Evolutionary conservation across 2,888 invertebrate species (phyloP), one percentile per base, ranked within the genome.

Genomic region (Halictus ligatus): DNA sequence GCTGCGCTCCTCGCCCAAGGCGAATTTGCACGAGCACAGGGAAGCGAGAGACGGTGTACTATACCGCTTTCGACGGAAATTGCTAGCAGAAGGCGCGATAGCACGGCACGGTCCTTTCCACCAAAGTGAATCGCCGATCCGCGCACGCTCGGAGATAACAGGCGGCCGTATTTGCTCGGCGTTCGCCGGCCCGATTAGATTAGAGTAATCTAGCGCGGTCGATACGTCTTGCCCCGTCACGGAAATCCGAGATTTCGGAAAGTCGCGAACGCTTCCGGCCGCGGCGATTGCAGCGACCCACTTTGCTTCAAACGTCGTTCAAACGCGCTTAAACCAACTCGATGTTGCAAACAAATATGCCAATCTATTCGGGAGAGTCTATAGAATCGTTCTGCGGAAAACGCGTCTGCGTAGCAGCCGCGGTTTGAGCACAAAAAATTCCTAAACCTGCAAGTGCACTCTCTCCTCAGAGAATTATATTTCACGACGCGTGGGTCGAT

Each of bases 161-260:
- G 35, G 35, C 29, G 48, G 15, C 25, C 60, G 40, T 76, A 54
- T 79, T 79, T 83, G 83, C 64, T 21, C 75, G 72, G 18, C 54
- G 46, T 54, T 80, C 76, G 83, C 29, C 2, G 15, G 21, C 25
- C 12, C 48, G 83, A 85, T 85, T 84, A 84, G 84, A 84, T 84
- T 83, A 78, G 72, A 18, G 48, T 54, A 75, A 78, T 78, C 78
- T 71, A 35, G 58, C 25, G 35, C 15, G 43, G n/a, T 43, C 40
- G 74, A 74, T 50, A 75, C 50, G 29, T 15, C 21, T 58, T 35
- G 25, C 15, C 35, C 10, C 12, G 46, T 25, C 69, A 13, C 67
- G 75, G 71, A 40, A 80, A 75, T 80, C 50, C 25, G 58, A 80
- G 48, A 80, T 71, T 60, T 60, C 58, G 54, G n/a, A 74, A 69